Conservation (phyloP, 2,888 invertebrate genomes). For the Apamea crenata region DNA sequence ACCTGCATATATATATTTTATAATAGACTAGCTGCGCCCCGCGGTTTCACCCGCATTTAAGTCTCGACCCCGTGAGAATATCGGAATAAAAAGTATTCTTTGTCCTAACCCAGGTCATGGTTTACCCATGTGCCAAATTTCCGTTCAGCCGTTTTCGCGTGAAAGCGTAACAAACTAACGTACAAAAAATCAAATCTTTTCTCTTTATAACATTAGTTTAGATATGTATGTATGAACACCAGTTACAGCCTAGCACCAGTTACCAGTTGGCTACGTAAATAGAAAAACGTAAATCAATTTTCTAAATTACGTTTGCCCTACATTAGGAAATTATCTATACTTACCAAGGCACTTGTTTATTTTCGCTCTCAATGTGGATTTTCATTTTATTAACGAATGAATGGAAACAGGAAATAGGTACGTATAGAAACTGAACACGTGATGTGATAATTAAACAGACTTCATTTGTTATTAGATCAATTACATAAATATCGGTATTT, state of each 20-base stretch:
- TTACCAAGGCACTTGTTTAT: not conserved
- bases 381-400: not conserved
- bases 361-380: not conserved
- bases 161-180: not conserved
- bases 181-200: not conserved
- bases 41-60: not conserved
- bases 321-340: not conserved
- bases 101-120: not conserved
- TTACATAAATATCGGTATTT: conserved; percentile 6
- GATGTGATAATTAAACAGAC: conserved; percentile 26
- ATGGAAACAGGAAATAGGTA: not conserved
- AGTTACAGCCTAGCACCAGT: too few relatives aligned
- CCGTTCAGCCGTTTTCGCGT: not conserved
- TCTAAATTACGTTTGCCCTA: conserved; percentile 11
- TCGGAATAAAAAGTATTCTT: not conserved
- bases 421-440: not conserved
- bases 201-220: not conserved
- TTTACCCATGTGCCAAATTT: not conserved
- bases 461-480: conserved; percentile 21
- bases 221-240: not conserved
- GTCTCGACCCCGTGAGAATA: not conserved
- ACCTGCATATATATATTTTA: not conserved
- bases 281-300: not conserved
- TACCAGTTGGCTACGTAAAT: not conserved
- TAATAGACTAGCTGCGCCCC: not conserved